phyloP scores from a whole-genome alignment of 2,113 vertebrate species.

The Thunnus thynnus region DNA sequence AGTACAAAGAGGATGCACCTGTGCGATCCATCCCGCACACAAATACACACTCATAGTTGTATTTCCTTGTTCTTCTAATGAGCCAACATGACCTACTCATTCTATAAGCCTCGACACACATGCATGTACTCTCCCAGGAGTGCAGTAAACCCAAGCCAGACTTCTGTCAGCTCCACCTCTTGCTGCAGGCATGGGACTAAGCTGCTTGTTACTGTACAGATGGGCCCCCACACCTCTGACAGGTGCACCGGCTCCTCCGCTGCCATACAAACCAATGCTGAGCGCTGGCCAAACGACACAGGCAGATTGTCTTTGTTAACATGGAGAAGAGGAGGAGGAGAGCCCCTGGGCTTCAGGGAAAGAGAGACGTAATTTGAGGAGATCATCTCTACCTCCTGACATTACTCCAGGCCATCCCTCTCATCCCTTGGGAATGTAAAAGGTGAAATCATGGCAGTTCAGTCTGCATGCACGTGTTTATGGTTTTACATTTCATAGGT shows the following conservation, averaged over 20 bases:
- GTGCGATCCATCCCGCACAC: neutral
- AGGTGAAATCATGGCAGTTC: conserved; percentile 11
- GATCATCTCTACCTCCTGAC: conserved; percentile 52
- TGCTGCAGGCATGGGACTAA: conserved; percentile 68
- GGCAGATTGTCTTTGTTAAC: conserved; percentile 64
- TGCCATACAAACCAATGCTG: conserved; percentile 34
- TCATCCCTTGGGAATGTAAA: conserved; percentile 8
- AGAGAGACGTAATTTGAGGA: conserved; percentile 69
- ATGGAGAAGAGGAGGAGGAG: conserved; percentile 36
- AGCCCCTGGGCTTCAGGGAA: conserved; percentile 43
- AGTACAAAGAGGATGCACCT: conserved; percentile 69
- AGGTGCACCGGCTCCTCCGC: conserved; percentile 60
- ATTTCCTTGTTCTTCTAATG: conserved; percentile 57
- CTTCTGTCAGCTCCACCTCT: conserved; percentile 57
- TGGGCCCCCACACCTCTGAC: conserved; percentile 71
- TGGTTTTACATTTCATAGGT: neutral
- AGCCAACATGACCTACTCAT: conserved; percentile 48
- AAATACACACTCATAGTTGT: conserved; percentile 1
- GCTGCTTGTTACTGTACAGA: conserved; percentile 71
- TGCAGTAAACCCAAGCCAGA: conserved; percentile 63
- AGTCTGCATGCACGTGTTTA: neutral
- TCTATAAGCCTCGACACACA: conserved; percentile 36
- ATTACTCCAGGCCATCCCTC: conserved; percentile 37
- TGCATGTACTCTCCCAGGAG: conserved; percentile 42
- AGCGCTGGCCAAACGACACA: conserved; percentile 28